A percentile compares a stretch with the other conserved stretches of the same genome.
These are phyloP conservation scores for Calcarius ornatus DNA, from an alignment of 2,113 vertebrate genomes.

Conservation along the genomic window DNA sequence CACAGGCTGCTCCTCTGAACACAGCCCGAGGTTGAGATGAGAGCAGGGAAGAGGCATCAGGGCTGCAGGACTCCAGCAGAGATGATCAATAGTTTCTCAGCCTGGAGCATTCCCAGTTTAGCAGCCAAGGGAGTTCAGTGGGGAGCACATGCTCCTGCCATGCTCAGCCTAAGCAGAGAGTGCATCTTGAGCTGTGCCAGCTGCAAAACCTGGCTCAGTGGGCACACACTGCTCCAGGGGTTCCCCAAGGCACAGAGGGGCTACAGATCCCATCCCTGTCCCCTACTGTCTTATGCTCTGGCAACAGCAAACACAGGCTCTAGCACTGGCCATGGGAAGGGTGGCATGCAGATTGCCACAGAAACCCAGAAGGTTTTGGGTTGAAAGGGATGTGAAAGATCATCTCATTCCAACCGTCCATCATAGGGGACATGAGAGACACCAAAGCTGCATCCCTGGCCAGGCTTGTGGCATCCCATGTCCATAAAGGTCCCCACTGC, in stretches of 20 bases:
- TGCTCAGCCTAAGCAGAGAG: background rate
- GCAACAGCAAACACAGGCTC: background rate
- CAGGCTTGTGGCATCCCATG: accelerated
- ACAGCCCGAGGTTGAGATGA: background rate
- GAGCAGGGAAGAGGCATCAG: accelerated
- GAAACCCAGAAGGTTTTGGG: background rate
- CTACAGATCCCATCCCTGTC: background rate
- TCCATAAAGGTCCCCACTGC: background rate
- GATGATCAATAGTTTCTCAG: background rate
- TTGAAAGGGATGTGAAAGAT: background rate
- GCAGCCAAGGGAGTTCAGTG: accelerated
- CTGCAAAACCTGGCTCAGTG: background rate
- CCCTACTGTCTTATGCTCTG: accelerated
- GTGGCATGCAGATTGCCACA: background rate
- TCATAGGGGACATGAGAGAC: background rate
- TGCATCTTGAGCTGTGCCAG: background rate
- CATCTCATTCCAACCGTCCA: background rate
- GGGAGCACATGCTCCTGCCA: background rate
- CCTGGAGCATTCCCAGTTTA: background rate
- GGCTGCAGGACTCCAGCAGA: background rate
- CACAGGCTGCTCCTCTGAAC: background rate
- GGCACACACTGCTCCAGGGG: background rate
- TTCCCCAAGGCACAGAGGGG: background rate
- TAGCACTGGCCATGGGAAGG: background rate
- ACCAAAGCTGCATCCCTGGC: background rate